These are phyloP conservation scores for Serilophus lunatus DNA, from an alignment of 2,113 vertebrate genomes.

Conservation along the genomic window DNA sequence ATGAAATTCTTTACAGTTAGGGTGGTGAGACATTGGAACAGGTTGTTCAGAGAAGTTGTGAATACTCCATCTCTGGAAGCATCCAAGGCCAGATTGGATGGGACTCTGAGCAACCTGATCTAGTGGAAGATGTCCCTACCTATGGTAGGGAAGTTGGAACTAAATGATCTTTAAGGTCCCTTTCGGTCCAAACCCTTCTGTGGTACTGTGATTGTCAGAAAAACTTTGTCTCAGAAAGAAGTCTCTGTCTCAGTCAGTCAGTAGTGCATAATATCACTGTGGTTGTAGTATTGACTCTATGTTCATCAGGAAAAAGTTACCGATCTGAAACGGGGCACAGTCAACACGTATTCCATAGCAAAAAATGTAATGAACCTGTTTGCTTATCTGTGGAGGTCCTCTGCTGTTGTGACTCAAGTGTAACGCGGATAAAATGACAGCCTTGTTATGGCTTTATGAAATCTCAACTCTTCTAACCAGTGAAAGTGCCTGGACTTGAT, in stretches of 20 bases:
- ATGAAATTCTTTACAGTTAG: neutral
- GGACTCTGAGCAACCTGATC: neutral
- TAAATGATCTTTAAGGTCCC: neutral
- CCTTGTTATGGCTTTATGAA: neutral
- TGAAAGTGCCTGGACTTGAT: neutral
- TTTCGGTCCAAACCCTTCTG: neutral
- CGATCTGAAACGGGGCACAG: neutral
- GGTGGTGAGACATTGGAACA: neutral
- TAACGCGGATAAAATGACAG: neutral
- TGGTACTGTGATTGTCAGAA: neutral
- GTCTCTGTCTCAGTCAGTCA: neutral
- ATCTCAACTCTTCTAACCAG: neutral
- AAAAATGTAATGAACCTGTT: neutral
- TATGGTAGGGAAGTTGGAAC: neutral
- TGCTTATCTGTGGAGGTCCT: neutral
- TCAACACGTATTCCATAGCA: neutral
- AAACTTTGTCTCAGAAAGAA: neutral
- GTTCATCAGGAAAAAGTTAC: neutral
- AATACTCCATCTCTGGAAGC: neutral
- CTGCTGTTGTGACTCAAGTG: fast-evolving
- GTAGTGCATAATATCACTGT: neutral
- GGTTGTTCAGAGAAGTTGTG: neutral
- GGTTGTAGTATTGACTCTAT: neutral
- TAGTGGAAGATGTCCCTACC: neutral
- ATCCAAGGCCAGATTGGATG: neutral